Conservation (phyloP, 2,113 vertebrate genomes). For the Pantherophis guttatus region DNA sequence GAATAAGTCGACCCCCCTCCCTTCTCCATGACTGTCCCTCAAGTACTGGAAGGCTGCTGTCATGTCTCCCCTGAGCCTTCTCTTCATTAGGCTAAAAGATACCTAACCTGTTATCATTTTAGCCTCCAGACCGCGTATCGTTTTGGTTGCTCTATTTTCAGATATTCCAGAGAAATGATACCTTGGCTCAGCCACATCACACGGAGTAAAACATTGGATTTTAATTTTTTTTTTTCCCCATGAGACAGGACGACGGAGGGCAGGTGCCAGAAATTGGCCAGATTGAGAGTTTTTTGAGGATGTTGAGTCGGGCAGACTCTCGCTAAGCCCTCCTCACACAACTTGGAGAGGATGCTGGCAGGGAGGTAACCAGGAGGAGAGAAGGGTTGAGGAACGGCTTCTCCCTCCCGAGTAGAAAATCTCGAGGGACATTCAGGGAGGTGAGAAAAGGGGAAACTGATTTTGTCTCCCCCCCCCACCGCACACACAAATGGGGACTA, state of each 20-base stretch:
- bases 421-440: not conserved
- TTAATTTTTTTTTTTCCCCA: not conserved
- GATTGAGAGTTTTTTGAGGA: not conserved
- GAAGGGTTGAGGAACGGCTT: not conserved
- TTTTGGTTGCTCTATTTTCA: not conserved
- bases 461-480: too few relatives aligned
- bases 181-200: not conserved
- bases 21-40: not conserved
- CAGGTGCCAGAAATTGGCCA: not conserved
- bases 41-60: not conserved
- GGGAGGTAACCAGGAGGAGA: not conserved
- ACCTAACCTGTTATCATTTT: too few relatives aligned
- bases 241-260: not conserved
- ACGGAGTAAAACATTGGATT: not conserved
- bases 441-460: not conserved
- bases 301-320: not conserved
- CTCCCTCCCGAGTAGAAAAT: not conserved
- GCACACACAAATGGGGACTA: rapidly evolving
- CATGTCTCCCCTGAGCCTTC: not conserved
- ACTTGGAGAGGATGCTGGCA: not conserved
- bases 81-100: not conserved
- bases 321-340: not conserved
- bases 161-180: not conserved
- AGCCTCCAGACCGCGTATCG: too few relatives aligned
- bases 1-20: not conserved